Evolutionary conservation across 2,113 vertebrate species (phyloP).

Genomic region (Dendrocopos noguchii): DNA sequence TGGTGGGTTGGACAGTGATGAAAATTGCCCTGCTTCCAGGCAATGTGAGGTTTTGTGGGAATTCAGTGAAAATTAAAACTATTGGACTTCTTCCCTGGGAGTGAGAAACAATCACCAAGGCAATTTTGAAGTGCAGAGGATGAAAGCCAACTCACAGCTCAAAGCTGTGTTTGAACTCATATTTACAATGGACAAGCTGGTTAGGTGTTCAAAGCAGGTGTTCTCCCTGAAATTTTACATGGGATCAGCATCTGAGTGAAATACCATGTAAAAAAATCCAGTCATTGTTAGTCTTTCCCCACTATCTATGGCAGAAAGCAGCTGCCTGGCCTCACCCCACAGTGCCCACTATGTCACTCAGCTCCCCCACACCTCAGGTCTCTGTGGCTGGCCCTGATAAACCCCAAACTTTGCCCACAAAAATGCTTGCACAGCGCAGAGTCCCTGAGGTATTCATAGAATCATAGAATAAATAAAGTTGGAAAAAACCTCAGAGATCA

Average conservation of each 20-base stretch:
- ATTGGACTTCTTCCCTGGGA: not conserved
- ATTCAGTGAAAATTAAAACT: not conserved
- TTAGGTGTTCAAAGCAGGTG: not conserved
- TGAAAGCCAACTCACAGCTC: not conserved
- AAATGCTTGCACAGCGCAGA: accelerated
- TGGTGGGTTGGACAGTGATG: not conserved
- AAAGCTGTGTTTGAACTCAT: not conserved
- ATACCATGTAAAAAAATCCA: accelerated
- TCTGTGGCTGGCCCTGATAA: not conserved
- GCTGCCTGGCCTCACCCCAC: accelerated
- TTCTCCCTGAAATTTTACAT: not conserved
- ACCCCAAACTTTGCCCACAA: not conserved
- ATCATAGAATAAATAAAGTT: too few relatives aligned
- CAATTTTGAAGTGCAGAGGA: accelerated
- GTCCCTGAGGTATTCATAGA: accelerated
- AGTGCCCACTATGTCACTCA: accelerated
- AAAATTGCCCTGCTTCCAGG: not conserved
- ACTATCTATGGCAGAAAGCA: not conserved
- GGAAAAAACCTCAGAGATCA: too few relatives aligned
- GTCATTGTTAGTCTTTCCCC: not conserved
- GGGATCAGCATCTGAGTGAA: not conserved
- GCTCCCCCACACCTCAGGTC: too few relatives aligned
- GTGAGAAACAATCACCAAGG: not conserved
- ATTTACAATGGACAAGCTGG: accelerated
- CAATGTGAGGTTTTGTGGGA: not conserved